Evolutionary conservation across 2,113 vertebrate species (phyloP).

Genomic region (Paramisgurnus dabryanus): DNA sequence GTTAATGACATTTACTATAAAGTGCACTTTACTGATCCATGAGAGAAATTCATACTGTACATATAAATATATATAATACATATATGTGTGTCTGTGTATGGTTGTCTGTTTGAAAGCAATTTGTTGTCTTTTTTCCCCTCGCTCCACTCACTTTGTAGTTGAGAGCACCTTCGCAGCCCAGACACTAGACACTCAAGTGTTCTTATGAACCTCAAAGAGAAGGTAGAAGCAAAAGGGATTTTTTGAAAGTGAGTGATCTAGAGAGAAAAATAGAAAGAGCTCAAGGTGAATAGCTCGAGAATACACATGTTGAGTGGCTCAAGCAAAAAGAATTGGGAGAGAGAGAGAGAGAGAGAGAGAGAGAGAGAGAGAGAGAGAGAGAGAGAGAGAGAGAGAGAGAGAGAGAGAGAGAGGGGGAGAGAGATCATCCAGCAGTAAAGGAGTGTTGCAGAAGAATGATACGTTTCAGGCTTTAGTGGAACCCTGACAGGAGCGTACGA

Average conservation of each 20-base stretch:
- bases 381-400: constrained; percentile 5
- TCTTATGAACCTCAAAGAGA: constrained; percentile 49
- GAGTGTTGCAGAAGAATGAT: constrained; percentile 37
- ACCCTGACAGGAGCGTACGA: constrained; percentile 20
- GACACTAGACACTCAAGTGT: constrained; percentile 45
- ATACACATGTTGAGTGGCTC: constrained; percentile 29
- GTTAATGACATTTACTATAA: constrained; percentile 4
- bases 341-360: not conserved
- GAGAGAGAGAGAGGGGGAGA: not conserved
- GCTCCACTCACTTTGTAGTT: constrained; percentile 47
- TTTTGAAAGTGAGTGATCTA: constrained; percentile 26
- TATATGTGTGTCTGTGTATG: constrained; percentile 1
- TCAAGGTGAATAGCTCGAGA: constrained; percentile 38
- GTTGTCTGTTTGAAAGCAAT: constrained; percentile 7
- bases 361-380: not conserved
- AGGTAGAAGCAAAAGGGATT: constrained; percentile 7
- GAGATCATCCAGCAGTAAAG: constrained; percentile 8
- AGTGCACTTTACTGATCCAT: constrained; percentile 9
- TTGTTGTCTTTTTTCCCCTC: constrained; percentile 11
- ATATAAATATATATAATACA: not conserved
- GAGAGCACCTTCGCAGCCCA: constrained; percentile 37
- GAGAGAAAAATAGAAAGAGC: constrained; percentile 16
- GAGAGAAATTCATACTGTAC: not conserved
- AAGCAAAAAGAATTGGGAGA: constrained; percentile 20
- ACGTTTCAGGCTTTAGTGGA: constrained; percentile 24